Conservation (phyloP, 2,113 vertebrate species). For the Varanus komodoensis region DNA sequence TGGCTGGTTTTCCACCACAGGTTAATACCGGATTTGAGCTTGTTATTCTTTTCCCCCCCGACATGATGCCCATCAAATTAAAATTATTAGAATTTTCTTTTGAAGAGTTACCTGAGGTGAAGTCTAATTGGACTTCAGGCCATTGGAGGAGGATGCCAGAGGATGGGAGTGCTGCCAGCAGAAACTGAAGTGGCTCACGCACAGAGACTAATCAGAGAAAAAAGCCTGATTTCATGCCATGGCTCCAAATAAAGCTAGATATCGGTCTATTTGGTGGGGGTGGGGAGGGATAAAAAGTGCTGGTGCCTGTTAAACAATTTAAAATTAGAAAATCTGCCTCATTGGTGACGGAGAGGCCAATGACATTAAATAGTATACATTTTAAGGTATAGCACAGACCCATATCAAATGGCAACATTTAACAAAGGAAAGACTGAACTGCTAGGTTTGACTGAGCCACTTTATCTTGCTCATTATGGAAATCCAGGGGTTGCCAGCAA, state of each 20-base stretch:
- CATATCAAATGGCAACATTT: conserved; percentile 62
- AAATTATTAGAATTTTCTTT: conserved; percentile 71
- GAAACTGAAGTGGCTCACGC: conserved; percentile 38
- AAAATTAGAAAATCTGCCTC: conserved; percentile 61
- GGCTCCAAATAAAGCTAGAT: conserved; percentile 51
- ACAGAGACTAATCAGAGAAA: conserved; percentile 1
- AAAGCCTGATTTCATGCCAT: conserved; percentile 62
- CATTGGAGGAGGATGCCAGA: conserved; percentile 63
- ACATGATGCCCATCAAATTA: conserved; percentile 72
- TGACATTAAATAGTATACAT: conserved; percentile 36
- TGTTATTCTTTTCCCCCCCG: conserved; percentile 59
- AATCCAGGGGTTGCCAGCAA: conserved; percentile 38
- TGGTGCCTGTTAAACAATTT: conserved; percentile 51
- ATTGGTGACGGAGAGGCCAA: conserved; percentile 40
- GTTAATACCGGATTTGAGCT: conserved; percentile 68
- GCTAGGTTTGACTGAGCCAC: conserved; percentile 9
- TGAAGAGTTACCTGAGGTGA: conserved; percentile 81
- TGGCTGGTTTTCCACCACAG: conserved; percentile 70
- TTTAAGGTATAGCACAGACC: conserved; percentile 30
- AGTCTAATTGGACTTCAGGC: conserved; percentile 61
- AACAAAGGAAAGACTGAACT: conserved; percentile 52
- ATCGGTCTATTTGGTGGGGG: neutral
- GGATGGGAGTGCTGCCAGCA: conserved; percentile 49
- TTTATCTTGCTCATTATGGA: conserved; percentile 39
- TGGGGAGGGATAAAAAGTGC: conserved; percentile 53